Percentiles rank a stretch among this genome's conserved stretches.
Evolutionary conservation across 2,797 vertebrate species (phyloP).

Genomic region (Peromyscus nudipes): DNA sequence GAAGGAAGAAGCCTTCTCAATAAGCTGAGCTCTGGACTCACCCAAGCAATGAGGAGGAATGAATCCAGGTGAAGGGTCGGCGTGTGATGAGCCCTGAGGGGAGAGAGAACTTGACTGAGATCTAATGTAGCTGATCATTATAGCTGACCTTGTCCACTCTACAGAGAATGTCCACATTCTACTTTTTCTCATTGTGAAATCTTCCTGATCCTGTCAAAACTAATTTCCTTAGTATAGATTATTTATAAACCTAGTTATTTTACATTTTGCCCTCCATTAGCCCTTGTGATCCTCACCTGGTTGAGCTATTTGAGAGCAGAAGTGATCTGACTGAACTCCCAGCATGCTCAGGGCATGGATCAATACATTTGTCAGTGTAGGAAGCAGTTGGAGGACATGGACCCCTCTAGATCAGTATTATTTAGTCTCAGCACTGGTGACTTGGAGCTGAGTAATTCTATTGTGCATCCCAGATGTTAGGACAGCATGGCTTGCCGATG

Average conservation of each 20-base stretch:
- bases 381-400: not conserved
- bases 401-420: not conserved
- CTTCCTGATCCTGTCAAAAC: not conserved
- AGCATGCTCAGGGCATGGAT: not conserved
- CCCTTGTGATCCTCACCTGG: not conserved
- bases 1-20: constrained; percentile 50
- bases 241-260: not conserved
- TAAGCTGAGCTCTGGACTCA: not conserved
- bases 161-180: not conserved
- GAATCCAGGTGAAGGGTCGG: not conserved
- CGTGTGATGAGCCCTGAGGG: not conserved
- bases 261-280: not conserved
- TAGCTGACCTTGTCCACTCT: not conserved
- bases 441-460: not conserved
- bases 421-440: not conserved
- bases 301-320: constrained; percentile 27
- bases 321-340: not conserved
- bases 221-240: not conserved
- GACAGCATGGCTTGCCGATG: not conserved
- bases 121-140: not conserved
- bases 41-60: not conserved
- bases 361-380: not conserved
- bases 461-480: not conserved
- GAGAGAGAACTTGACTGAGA: not conserved
- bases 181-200: constrained; percentile 23